These are phyloP conservation scores for Labeo rohita DNA, from an alignment of 2,113 vertebrate genomes.

Conservation along the genomic window DNA sequence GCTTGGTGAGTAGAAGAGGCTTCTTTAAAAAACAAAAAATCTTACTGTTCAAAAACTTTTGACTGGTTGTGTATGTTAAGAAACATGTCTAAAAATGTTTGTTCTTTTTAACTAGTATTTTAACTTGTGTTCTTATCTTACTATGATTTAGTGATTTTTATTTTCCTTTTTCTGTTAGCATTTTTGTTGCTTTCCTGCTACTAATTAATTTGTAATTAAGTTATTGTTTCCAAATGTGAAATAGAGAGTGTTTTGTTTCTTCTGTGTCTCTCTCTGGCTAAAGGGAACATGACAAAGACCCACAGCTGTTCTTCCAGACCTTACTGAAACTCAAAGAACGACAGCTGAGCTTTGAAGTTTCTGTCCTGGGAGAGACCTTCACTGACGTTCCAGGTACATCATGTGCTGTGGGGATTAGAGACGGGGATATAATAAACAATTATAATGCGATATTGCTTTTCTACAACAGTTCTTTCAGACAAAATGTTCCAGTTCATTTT, in stretches of 20 bases:
- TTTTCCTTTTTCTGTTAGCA: neutral
- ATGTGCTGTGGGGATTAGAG: conserved; percentile 2
- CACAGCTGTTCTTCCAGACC: conserved; percentile 89
- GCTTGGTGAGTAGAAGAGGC: too few species aligned
- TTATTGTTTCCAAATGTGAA: conserved; percentile 30
- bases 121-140: too few species aligned
- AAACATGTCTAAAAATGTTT: too few species aligned
- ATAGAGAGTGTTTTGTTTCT: conserved; percentile 17
- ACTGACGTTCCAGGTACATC: conserved; percentile 88
- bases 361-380: conserved; percentile 92
- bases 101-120: too few species aligned
- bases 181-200: neutral
- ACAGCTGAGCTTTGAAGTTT: conserved; percentile 83
- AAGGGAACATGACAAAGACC: conserved; percentile 98
- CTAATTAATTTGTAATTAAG: conserved; percentile 9
- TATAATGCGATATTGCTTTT: neutral
- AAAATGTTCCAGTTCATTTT: neutral
- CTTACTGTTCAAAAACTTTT: too few species aligned
- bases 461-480: neutral
- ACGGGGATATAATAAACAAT: neutral
- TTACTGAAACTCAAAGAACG: conserved; percentile 85
- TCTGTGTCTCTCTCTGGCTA: conserved; percentile 65
- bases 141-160: neutral
- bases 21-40: too few species aligned
- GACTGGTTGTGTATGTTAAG: too few species aligned